Base-by-base conservation (phyloP, 2,888 invertebrate species). In the Sphaerophoria taeniata region DNA sequence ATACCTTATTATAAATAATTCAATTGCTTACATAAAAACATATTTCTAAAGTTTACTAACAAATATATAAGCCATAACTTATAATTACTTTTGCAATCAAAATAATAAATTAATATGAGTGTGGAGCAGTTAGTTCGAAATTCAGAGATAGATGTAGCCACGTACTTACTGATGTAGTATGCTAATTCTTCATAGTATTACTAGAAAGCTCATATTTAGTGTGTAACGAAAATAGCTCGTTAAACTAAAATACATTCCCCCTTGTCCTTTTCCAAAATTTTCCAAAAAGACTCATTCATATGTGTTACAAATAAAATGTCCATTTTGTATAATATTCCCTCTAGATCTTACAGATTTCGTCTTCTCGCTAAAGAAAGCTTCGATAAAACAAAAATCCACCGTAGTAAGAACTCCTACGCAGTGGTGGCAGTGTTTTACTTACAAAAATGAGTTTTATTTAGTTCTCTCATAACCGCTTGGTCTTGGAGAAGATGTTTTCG, bases 371-470 rank as follows among this genome's bases (percentile, higher is more conserved):
- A 81, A 2, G 24, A 24, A 24, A 85, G 80, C 61, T 36, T 73
- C 73, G 63, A 63, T 74, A 72, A 71, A 75, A 47, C 34, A 76
- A 85, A 74, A 88, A 88, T 87, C 87, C 89, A 89, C 88, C 88
- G 88, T 89, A 89, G 86, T 79, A 87, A 87, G 81, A 83, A 84
- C 78, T 74, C 89, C 89, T 90, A 89, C 91, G 91, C 91, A 91
- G 91, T 91, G 91, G 91, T 91, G 91, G 91, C 91, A 91, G 91
- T 91, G 91, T 91, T 91, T 91, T 90, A 91, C 91, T 91, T 91
- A 91, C 89, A 90, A 89, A 49, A 88, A 87, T 88, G 89, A 85
- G 73, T 87, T 77, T 75, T 65, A n/a, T 81, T 61, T 77, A 81
- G 39, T 78, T 87, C 87, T 88, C 87, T 87, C 87, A 89, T 87